Evolutionary conservation across 2,797 vertebrate genomes (phyloP), one percentile per base, ranked within the genome.

Genomic region (Falco biarmicus): DNA sequence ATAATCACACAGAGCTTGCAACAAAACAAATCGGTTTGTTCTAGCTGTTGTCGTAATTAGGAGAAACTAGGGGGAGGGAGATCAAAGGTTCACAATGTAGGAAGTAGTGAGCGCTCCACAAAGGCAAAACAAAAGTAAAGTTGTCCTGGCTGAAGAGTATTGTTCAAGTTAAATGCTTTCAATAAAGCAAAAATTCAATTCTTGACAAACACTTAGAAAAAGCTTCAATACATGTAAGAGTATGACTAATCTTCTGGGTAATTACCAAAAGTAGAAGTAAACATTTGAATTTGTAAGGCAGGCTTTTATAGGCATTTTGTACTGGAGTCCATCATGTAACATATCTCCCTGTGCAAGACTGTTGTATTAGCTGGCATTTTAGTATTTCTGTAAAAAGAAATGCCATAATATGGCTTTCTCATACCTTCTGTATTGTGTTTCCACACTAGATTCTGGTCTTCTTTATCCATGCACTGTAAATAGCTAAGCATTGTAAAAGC

Each of bases 11-110:
- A 56, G 34, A 75, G 6, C 28, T 91, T 89, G n/a, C 64, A 96
- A 93, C 63, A 97, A 96, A 97, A 97, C 34, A 97, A 96, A 95
- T 65, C 74, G 59, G 12, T 84, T 96, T 80, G 18, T 66, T 97
- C 92, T 94, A 87, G 37, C 34, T 93, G 45, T n/a, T 1, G 15
- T 37, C 65, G 24, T 83, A 96, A 97, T 93, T 93, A 95, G 50
- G 39, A n/a, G 13, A 74, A 69, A 83, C 3, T 56, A 24, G 2
- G 15, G 4, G 51, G 60, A 84, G 17, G 15, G 34, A 81, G 63
- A 96, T 87, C 57, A 97, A 96, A 95, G 26, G 15, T 95, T 85
- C 47, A 76, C 10, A 28, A 15, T 13, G 41, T 39, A 39, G 83
- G 61, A 64, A 81, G 32, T 12, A 51, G 34, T 61, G 48, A 89